Percentiles rank a stretch among this genome's conserved stretches.
Evolutionary conservation across 2,113 vertebrate species (phyloP).

Genomic region (Macaca mulatta): DNA sequence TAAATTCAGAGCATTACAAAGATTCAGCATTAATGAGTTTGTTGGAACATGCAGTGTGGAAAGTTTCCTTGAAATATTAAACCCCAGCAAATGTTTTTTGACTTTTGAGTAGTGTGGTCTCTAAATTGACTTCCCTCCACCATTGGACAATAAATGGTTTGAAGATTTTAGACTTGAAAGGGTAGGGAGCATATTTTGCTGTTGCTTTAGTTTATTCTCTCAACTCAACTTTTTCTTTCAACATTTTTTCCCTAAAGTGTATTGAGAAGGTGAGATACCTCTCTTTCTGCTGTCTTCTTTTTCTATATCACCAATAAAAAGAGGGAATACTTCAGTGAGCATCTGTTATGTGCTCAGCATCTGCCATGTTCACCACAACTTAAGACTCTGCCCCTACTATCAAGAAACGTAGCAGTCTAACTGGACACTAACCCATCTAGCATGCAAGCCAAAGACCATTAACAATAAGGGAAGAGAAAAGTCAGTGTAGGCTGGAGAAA

Average conservation of each 20-base stretch:
- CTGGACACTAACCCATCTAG: neutral
- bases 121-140: neutral
- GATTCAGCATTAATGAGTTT: slow-evolving; percentile 79
- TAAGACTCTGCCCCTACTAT: neutral
- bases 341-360: neutral
- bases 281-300: neutral
- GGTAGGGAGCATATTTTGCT: neutral
- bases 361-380: neutral
- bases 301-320: neutral
- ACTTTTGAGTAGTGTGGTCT: slow-evolving; percentile 29
- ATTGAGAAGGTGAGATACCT: neutral
- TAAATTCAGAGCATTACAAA: slow-evolving; percentile 68
- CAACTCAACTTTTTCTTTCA: neutral
- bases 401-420: neutral
- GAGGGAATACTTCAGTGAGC: neutral
- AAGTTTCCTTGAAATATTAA: slow-evolving; percentile 83
- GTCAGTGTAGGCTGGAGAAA: neutral
- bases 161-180: neutral
- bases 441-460: neutral
- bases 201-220: neutral
- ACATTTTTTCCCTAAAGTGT: neutral
- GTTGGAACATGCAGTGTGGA: slow-evolving; percentile 72
- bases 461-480: slow-evolving; percentile 1
- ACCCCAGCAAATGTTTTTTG: slow-evolving; percentile 68
- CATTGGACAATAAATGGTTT: neutral